Evolutionary conservation across 1,140 invertebrate species (phyloP).

Genomic region (Coptotermes formosanus): DNA sequence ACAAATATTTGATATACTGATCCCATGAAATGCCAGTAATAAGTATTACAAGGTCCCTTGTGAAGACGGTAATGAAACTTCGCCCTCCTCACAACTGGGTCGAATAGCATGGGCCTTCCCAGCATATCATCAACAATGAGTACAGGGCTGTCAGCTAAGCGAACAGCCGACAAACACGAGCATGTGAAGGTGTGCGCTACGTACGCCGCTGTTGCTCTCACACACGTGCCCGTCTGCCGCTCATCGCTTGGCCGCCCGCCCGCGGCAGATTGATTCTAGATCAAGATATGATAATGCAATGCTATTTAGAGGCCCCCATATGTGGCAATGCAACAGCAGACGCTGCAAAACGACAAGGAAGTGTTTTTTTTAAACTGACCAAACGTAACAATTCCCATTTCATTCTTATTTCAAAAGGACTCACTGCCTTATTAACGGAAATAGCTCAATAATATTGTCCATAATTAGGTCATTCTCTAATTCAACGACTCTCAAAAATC

Average conservation of each 20-base stretch:
- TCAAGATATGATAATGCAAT: conserved; percentile 2
- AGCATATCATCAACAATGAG: too few relatives aligned
- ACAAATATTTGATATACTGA: too few relatives aligned
- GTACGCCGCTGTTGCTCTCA: background rate
- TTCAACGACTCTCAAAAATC: too few relatives aligned
- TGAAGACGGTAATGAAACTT: too few relatives aligned
- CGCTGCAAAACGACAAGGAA: background rate
- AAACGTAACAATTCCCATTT: background rate
- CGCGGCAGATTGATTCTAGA: background rate
- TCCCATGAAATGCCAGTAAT: too few relatives aligned
- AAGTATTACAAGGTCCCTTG: too few relatives aligned
- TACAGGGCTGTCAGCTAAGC: too few relatives aligned
- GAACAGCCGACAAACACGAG: too few relatives aligned
- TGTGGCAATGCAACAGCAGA: background rate
- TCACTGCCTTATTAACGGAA: background rate
- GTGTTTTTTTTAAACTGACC: conserved; percentile 1
- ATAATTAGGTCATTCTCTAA: too few relatives aligned
- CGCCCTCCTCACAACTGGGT: too few relatives aligned
- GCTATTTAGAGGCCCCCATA: background rate
- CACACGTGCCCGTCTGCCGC: background rate
- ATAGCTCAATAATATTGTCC: background rate
- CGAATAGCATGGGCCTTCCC: too few relatives aligned
- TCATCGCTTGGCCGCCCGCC: background rate
- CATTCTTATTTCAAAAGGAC: background rate
- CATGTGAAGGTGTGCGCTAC: too few relatives aligned